A percentile compares a stretch with the other conserved stretches of the same genome.
Conservation (phyloP, 2,888 invertebrate genomes). For the Matsumyia berberina region DNA sequence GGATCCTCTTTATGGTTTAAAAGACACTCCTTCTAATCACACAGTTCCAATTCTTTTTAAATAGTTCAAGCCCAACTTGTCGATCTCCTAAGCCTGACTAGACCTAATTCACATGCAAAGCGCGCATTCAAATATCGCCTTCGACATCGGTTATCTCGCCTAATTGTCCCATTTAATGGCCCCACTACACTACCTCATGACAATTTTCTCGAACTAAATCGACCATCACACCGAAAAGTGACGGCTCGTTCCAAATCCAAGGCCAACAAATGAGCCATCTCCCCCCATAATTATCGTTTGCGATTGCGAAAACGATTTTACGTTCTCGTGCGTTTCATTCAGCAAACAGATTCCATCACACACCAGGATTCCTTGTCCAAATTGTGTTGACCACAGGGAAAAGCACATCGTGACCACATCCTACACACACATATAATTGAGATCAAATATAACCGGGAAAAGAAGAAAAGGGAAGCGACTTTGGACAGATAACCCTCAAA, state of each 20-base stretch:
- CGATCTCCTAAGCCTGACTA: too few relatives aligned
- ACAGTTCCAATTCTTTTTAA: too few relatives aligned
- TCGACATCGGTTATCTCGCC: neutral
- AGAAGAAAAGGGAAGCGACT: neutral
- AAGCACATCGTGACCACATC: constrained; percentile 40
- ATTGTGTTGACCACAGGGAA: constrained; percentile 41
- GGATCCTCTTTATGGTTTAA: too few relatives aligned
- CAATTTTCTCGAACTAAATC: constrained; percentile 32
- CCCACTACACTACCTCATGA: constrained; percentile 4
- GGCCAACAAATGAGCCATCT: constrained; percentile 27
- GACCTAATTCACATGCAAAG: too few relatives aligned
- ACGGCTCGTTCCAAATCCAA: constrained; percentile 4
- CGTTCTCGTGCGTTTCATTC: constrained; percentile 47
- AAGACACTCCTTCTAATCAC: too few relatives aligned
- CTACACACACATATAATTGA: constrained; percentile 51
- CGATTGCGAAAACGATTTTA: constrained; percentile 69
- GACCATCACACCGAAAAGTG: constrained; percentile 43
- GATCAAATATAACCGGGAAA: constrained; percentile 52
- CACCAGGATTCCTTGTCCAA: constrained; percentile 30
- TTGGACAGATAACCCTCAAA: constrained; percentile 48
- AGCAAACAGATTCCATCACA: constrained; percentile 52
- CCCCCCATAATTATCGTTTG: constrained; percentile 49
- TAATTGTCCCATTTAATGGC: constrained; percentile 11
- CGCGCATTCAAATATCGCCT: too few relatives aligned
- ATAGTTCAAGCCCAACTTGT: too few relatives aligned